Evolutionary conservation across 2,888 invertebrate genomes (phyloP), one percentile per base, ranked within the genome.

Genomic region (Busseola fusca): DNA sequence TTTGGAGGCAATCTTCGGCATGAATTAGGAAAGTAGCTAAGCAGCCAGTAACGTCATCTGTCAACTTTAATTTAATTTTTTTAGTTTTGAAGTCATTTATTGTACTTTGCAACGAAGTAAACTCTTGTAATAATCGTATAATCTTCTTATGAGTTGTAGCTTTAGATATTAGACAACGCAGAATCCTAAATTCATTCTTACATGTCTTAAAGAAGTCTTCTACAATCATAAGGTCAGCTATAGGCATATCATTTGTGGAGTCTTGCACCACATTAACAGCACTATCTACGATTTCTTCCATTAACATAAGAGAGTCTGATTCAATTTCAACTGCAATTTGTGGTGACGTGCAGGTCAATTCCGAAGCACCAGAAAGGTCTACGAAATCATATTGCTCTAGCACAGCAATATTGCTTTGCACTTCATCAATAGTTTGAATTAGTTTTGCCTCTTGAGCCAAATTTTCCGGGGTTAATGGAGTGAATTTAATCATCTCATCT

Each of bases 331-430:
- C 70, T 21, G 91, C 93, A 14, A 88, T 40, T 74, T 92, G 89
- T 37, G 89, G 88, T 18, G 91, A 90, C 30, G 76, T 75, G 75
- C 87, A 89, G 21, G 85, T 81, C n/a, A 92, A 86, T 59, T 95
- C 92, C 6, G 93, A 93, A 50, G 85, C 87, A 73, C 87, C 85
- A 21, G 92, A 90, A 57, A 94, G 84, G 69, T 94, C 91, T 14
- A 95, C 87, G 71, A 94, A 93, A 76, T 94, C 90, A 83, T 90
- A 92, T 79, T 94, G 90, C 85, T 94, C 91, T 67, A 95, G 85
- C 3, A 91, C 90, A 60, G 93, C 93, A 79, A 95, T 93, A 76
- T 90, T 92, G 27, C 81, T 91, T 85, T 95, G 92, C 21, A 95
- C 87, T 75, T 93, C 91, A 74, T 90, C 88, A 60, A 95, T 86